phyloP scores from a whole-genome alignment of 2,113 vertebrate species.

The Gymnocephalus cernua region DNA sequence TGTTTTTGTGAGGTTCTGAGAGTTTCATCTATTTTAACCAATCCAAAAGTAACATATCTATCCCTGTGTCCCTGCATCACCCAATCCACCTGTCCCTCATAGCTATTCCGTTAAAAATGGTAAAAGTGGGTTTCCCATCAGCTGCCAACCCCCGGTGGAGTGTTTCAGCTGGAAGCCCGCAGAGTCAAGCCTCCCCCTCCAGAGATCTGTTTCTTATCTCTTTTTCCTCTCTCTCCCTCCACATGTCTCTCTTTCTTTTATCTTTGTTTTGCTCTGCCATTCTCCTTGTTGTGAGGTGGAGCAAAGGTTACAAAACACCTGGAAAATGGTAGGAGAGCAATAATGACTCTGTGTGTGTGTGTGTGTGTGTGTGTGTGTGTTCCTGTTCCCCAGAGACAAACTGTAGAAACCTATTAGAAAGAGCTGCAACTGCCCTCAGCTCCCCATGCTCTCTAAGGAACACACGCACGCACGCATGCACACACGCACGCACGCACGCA shows the following conservation, averaged over 20 bases:
- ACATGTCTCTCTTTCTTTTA: constrained; percentile 10
- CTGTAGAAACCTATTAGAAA: constrained; percentile 61
- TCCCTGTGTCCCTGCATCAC: background rate
- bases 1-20: background rate
- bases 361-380: constrained; percentile 7
- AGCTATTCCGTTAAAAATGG: constrained; percentile 6
- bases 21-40: background rate
- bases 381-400: constrained; percentile 49
- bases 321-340: constrained; percentile 47
- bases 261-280: constrained; percentile 39
- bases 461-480: background rate
- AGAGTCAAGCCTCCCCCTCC: constrained; percentile 28
- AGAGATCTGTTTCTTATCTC: constrained; percentile 34
- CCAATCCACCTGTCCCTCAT: constrained; percentile 28
- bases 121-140: constrained; percentile 33
- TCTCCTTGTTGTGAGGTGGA: constrained; percentile 60
- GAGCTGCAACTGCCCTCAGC: constrained; percentile 47
- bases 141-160: constrained; percentile 21
- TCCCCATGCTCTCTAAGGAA: constrained; percentile 8
- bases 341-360: constrained; percentile 53
- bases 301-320: constrained; percentile 64
- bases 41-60: background rate
- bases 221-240: background rate
- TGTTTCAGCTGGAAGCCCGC: constrained; percentile 40
- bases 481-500: background rate